These are phyloP conservation scores for Venusia cambrica DNA, from an alignment of 2,888 invertebrate species.

Conservation along the genomic window DNA sequence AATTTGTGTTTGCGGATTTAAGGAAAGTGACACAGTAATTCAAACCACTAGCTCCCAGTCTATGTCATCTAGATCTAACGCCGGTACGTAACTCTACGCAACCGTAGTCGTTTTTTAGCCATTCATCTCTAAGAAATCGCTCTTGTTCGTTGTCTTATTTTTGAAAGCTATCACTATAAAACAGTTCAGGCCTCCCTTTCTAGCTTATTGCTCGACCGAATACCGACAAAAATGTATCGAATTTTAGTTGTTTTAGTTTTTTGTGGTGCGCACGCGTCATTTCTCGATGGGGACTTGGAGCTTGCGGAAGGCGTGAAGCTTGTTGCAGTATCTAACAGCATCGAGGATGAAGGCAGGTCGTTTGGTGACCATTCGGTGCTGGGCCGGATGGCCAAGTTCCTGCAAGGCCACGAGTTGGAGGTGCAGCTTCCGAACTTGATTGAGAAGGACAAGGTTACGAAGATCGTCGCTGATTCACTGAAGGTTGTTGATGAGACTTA, in stretches of 20 bases:
- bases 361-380: slow-evolving; percentile 77
- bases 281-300: slow-evolving; percentile 76
- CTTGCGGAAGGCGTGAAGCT: slow-evolving; percentile 84
- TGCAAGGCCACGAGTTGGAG: slow-evolving; percentile 86
- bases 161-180: slow-evolving; percentile 73
- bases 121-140: slow-evolving; percentile 51
- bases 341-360: slow-evolving; percentile 67
- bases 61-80: no score
- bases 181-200: slow-evolving; percentile 57
- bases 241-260: slow-evolving; percentile 42
- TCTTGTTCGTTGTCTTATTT: slow-evolving; percentile 62
- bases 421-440: slow-evolving; percentile 86
- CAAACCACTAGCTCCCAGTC: no score
- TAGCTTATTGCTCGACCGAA: slow-evolving; percentile 61
- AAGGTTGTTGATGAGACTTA: slow-evolving; percentile 70
- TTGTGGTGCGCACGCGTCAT: slow-evolving; percentile 42
- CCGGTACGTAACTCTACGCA: no score
- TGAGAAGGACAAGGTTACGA: slow-evolving; percentile 83
- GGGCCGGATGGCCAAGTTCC: slow-evolving; percentile 83
- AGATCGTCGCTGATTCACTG: slow-evolving; percentile 76
- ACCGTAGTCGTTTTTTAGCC: no score
- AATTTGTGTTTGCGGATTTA: no score
- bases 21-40: no score
- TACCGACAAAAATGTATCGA: slow-evolving; percentile 62
- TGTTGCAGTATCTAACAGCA: slow-evolving; percentile 75